Percentiles rank a stretch among this genome's conserved stretches.
Evolutionary conservation across 2,888 invertebrate genomes (phyloP).

Genomic region (Gnatocerus cornutus): DNA sequence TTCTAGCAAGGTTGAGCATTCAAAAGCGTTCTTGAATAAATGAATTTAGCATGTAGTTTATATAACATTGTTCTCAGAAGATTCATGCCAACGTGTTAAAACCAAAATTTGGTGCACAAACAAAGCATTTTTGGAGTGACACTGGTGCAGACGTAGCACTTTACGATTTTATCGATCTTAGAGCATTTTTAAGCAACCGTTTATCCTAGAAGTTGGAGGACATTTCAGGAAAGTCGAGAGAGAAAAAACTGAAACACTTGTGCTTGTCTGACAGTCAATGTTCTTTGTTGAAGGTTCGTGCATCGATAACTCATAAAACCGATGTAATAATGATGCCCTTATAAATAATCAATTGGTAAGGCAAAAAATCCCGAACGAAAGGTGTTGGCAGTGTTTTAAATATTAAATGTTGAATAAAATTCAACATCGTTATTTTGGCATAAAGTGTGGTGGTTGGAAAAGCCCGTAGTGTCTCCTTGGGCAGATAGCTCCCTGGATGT

Average conservation of each 20-base stretch:
- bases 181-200: conserved; percentile 36
- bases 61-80: conserved; percentile 17
- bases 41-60: conserved; percentile 18
- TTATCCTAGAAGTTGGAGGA: conserved; percentile 22
- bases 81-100: conserved; percentile 15
- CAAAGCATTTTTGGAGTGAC: conserved; percentile 21
- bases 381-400: conserved; percentile 18
- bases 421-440: conserved; percentile 34
- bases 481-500: conserved; percentile 46
- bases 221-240: conserved; percentile 16
- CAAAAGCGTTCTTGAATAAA: conserved; percentile 29
- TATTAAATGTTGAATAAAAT: conserved; percentile 36
- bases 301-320: conserved; percentile 11
- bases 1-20: conserved; percentile 19
- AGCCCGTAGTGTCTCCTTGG: conserved; percentile 33
- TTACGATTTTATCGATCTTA: conserved; percentile 29
- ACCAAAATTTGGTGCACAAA: conserved; percentile 7
- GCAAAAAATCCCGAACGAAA: conserved; percentile 14
- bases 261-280: conserved; percentile 6
- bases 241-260: conserved; percentile 23
- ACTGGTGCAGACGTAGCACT: conserved; percentile 38
- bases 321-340: conserved; percentile 10
- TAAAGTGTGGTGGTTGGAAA: conserved; percentile 28
- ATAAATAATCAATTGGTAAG: conserved; percentile 18
- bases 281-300: conserved; percentile 1